phyloP scores from a whole-genome alignment of 2,888 invertebrate genomes.

The Bombyx huttoni region DNA sequence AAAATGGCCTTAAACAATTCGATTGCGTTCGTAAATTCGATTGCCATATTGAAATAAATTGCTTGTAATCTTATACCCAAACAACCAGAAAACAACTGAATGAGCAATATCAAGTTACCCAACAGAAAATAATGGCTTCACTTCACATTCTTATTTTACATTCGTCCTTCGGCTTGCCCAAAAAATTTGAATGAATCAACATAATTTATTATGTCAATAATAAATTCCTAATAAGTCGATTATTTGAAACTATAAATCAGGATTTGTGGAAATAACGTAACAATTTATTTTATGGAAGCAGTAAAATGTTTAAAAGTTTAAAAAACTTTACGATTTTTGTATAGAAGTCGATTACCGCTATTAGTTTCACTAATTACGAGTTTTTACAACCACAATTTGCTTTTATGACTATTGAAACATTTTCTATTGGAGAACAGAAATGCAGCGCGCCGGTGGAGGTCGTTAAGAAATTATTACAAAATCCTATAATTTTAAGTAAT shows the following conservation, averaged over 20 bases:
- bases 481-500: conserved; percentile 44
- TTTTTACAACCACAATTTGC: conserved; percentile 54
- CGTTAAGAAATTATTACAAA: conserved; percentile 50
- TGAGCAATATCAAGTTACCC: conserved; percentile 64
- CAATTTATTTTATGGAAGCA: conserved; percentile 33
- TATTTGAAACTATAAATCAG: conserved; percentile 18
- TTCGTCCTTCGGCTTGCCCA: conserved; percentile 13
- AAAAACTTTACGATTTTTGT: conserved; percentile 45
- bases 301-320: conserved; percentile 16
- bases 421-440: conserved; percentile 43
- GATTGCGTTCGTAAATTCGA: conserved; percentile 56
- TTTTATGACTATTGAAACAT: conserved; percentile 57
- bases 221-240: conserved; percentile 14
- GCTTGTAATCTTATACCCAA: conserved; percentile 71
- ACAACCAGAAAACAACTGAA: conserved; percentile 66
- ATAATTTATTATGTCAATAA: conserved; percentile 1
- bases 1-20: conserved; percentile 42
- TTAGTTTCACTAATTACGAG: conserved; percentile 67
- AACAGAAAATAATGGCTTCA: conserved; percentile 45
- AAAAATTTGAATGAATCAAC: conserved; percentile 7
- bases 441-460: conserved; percentile 25
- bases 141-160: conserved; percentile 44
- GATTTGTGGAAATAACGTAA: conserved; percentile 19
- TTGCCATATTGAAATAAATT: conserved; percentile 68
- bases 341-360: conserved; percentile 50